Evolutionary conservation across 2,888 invertebrate genomes (phyloP).

Genomic region (Piscicola geometra): DNA sequence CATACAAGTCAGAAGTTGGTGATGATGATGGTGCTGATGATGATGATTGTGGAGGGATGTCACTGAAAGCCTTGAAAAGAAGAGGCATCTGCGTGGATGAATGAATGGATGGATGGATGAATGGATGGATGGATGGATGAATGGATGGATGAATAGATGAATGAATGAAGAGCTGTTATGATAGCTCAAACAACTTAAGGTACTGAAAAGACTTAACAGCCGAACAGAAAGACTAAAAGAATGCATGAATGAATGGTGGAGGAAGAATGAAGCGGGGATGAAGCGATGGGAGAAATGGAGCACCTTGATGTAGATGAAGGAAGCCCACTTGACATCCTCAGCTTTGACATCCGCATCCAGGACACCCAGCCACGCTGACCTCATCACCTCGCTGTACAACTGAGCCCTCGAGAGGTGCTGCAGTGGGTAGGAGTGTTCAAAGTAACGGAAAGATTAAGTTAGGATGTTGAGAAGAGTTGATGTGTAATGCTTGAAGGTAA

Average conservation of each 20-base stretch:
- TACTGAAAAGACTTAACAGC: too few species aligned
- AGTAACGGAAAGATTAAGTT: too few species aligned
- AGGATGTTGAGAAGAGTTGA: too few species aligned
- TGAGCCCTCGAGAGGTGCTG: conserved; percentile 63
- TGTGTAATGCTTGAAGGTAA: conserved; percentile 45
- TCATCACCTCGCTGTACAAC: conserved; percentile 79
- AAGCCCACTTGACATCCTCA: conserved; percentile 85
- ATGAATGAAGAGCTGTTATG: background rate
- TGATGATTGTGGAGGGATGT: background rate
- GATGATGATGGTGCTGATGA: conserved; percentile 24
- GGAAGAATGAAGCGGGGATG: background rate
- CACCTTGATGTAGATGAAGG: conserved; percentile 85
- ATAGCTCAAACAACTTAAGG: conserved; percentile 26
- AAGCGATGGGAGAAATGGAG: background rate
- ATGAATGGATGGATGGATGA: background rate
- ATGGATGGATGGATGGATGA: background rate
- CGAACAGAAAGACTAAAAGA: background rate
- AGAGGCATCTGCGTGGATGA: conserved; percentile 25
- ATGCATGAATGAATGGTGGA: background rate
- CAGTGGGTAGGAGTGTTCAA: background rate
- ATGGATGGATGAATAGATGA: background rate
- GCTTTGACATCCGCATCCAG: conserved; percentile 77
- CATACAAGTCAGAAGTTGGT: conserved; percentile 59
- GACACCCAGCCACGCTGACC: conserved; percentile 82
- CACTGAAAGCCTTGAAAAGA: conserved; percentile 14